Evolutionary conservation across 2,888 invertebrate genomes (phyloP).

Genomic region (Limnephilus auricula): DNA sequence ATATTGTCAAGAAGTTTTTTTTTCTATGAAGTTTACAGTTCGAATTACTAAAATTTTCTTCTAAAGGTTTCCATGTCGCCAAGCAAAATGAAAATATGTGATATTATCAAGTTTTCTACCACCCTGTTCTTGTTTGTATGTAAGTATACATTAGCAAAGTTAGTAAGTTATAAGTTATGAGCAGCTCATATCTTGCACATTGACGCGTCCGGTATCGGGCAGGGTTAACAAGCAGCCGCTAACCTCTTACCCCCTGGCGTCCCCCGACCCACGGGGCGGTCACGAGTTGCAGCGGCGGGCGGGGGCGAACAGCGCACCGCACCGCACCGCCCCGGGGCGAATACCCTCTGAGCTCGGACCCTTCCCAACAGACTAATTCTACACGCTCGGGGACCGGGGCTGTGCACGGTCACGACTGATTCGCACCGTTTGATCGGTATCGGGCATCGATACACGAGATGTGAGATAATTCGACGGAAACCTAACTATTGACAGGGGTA

Average conservation of each 20-base stretch:
- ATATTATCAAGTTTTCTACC: neutral
- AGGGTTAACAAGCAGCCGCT: neutral
- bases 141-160: neutral
- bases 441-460: neutral
- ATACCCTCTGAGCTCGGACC: neutral
- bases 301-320: neutral
- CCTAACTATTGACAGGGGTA: neutral
- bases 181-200: neutral
- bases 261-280: neutral
- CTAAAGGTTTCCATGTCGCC: neutral
- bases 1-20: too few relatives aligned
- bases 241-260: neutral
- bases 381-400: neutral
- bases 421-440: neutral
- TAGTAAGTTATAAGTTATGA: neutral
- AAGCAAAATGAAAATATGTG: neutral
- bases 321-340: conserved; percentile 2
- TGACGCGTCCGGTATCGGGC: neutral
- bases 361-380: neutral
- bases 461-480: neutral
- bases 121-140: neutral
- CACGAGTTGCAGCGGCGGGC: neutral
- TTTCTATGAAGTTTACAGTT: too few relatives aligned
- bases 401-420: neutral
- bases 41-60: too few relatives aligned